phyloP scores from a whole-genome alignment of 2,888 invertebrate species.

The Creontiades dilutus region DNA sequence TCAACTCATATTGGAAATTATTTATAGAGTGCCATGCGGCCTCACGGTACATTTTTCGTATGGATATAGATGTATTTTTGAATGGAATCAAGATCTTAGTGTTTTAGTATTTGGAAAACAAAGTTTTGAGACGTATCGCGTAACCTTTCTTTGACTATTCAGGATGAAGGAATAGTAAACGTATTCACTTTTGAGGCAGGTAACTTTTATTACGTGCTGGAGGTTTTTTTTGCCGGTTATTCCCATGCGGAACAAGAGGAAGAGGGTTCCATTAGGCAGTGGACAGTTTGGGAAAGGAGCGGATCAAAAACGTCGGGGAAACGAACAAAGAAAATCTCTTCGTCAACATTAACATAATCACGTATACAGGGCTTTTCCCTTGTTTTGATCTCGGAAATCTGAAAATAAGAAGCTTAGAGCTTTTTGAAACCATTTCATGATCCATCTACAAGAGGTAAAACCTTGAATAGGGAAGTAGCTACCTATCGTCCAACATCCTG shows the following conservation, averaged over 20 bases:
- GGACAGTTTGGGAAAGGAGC: neutral
- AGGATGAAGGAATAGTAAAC: no score
- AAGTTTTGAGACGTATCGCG: no score
- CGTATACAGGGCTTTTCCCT: neutral
- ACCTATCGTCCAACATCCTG: no score
- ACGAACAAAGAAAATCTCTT: neutral
- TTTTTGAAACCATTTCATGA: neutral
- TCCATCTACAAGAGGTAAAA: neutral
- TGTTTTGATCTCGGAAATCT: neutral
- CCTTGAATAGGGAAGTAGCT: neutral
- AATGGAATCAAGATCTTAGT: no score
- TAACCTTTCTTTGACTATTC: no score
- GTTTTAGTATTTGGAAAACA: no score
- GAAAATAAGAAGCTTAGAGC: neutral
- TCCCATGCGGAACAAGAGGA: neutral
- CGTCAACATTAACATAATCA: neutral
- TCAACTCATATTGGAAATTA: no score
- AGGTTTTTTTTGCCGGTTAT: neutral
- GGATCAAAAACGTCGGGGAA: neutral
- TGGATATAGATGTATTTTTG: no score
- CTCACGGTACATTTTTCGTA: no score
- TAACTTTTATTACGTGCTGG: neutral
- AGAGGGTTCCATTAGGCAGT: neutral
- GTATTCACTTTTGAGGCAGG: no score
- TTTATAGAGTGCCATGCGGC: no score